Conservation (phyloP, 2,888 invertebrate genomes). For the Dolichomitus sp. region DNA sequence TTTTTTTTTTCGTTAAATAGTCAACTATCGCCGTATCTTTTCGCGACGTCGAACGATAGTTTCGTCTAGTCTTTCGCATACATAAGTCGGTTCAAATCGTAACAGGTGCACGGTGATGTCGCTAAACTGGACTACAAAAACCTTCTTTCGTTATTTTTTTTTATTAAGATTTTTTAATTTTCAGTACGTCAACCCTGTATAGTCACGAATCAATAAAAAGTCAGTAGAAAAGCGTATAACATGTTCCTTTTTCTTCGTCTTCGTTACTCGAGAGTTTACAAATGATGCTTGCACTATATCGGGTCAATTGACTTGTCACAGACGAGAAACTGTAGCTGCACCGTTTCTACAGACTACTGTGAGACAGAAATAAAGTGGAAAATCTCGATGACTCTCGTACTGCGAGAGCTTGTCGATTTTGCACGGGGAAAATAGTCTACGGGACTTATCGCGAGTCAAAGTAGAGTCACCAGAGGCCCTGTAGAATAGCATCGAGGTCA, state of each 20-base stretch:
- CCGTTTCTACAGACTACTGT: background rate
- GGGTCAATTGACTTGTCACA: background rate
- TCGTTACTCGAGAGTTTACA: slow-evolving; percentile 22
- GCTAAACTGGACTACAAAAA: slow-evolving; percentile 34
- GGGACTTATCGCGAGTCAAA: slow-evolving; percentile 55
- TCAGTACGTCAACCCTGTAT: slow-evolving; percentile 50
- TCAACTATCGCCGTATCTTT: slow-evolving; percentile 33
- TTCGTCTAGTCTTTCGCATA: slow-evolving; percentile 18
- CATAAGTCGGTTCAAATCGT: slow-evolving; percentile 28
- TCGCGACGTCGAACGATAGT: slow-evolving; percentile 17
- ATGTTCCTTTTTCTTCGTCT: slow-evolving; percentile 28
- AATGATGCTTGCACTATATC: background rate
- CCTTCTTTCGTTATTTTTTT: background rate
- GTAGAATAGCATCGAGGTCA: slow-evolving; percentile 17
- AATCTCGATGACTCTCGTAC: slow-evolving; percentile 9
- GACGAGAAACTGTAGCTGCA: slow-evolving; percentile 8
- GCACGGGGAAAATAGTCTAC: slow-evolving; percentile 6
- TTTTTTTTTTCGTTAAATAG: slow-evolving; percentile 8
- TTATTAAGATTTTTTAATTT: slow-evolving; percentile 1
- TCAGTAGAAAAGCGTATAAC: slow-evolving; percentile 62
- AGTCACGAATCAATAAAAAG: slow-evolving; percentile 62
- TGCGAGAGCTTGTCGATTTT: slow-evolving; percentile 1
- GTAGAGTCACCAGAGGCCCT: slow-evolving; percentile 45
- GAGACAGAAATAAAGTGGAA: slow-evolving; percentile 15
- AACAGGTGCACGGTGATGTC: slow-evolving; percentile 42